Base-by-base conservation (phyloP, 1,140 invertebrate species). In the Ceratina calcarata region DNA sequence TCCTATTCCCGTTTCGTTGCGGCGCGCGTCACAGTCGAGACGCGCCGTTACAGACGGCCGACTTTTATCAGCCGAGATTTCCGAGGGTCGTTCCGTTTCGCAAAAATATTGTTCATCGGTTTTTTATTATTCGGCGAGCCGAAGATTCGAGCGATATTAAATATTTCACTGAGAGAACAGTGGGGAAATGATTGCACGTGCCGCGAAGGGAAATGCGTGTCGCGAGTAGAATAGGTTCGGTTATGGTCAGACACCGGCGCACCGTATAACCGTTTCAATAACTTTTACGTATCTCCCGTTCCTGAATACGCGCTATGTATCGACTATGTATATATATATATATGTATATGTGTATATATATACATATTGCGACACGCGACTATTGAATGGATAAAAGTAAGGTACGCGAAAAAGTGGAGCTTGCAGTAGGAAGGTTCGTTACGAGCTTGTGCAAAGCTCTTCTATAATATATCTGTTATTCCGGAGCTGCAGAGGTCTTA, bases 391-490 rank as follows among this genome's bases (percentile, higher is more conserved):
- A 13, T 2, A 22, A 53, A 27, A 22, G 10, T 3, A 22, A 57
- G 13, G 10, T 1, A 58, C 22, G 55, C 18, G 8, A 22, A 24
- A 51, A 61, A 32, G 22, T 10, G 24, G 16, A 62, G 76, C 16
- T 27, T 1, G 16, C 18, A 51, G 24, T 10, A 12, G 15, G 18
- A 13, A 4, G 53, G 53, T 68, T 65, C 27, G 60, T 60, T 66
- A 58, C 61, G 20, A 66, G 32, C 32, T 6, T 0, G 13, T 27
- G 13, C 18, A 16, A 51, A 79, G 32, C 69, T 66, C 51, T 12
- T 16, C 15, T 7, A 22, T 16, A n/a, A 72, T 58, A 66, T 73
- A 64, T 68, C 16, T 37, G 45, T 66, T 73, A 79, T 65, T n/a
- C 70, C 24, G 18, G 8, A n/a, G 16, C 45, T 62, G 68, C 55